These are phyloP conservation scores for Sarcoramphus papa DNA, from an alignment of 2,797 vertebrate species.

Conservation along the genomic window DNA sequence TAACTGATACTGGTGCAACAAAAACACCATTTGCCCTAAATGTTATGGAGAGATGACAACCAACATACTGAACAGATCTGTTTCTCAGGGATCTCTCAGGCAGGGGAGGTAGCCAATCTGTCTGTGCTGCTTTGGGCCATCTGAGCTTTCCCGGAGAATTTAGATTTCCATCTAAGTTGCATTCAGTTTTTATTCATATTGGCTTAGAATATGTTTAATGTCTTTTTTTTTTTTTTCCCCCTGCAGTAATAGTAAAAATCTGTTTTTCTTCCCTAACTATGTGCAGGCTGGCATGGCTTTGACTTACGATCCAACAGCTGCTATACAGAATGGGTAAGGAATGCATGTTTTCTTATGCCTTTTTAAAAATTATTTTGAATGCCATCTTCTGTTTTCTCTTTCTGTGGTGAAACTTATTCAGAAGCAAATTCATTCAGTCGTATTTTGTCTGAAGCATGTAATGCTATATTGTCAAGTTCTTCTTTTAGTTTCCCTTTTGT, in stretches of 20 bases:
- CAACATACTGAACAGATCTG: not conserved
- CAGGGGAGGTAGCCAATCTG: not conserved
- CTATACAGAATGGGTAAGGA: constrained; percentile 97
- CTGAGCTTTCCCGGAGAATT: not conserved
- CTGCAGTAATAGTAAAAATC: constrained; percentile 52
- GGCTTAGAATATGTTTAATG: not conserved
- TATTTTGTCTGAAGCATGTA: constrained; percentile 3
- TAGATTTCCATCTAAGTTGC: not conserved
- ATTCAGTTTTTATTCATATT: not conserved
- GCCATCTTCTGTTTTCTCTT: not conserved
- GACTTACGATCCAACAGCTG: constrained; percentile 91
- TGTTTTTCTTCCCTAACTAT: constrained; percentile 48
- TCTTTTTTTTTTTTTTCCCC: not conserved
- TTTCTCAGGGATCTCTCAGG: not conserved
- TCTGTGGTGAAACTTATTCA: not conserved
- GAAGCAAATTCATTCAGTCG: not conserved
- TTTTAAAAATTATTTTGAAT: not conserved
- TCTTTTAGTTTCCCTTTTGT: constrained; percentile 23
- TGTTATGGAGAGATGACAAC: not conserved
- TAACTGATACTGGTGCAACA: not conserved
- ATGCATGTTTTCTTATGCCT: constrained; percentile 24
- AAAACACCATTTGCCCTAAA: not conserved
- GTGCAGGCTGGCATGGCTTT: constrained; percentile 93
- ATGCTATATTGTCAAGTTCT: not conserved
- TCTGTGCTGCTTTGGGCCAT: not conserved